These are phyloP conservation scores for Agriopis marginaria DNA, from an alignment of 2,888 invertebrate species.

Conservation along the genomic window DNA sequence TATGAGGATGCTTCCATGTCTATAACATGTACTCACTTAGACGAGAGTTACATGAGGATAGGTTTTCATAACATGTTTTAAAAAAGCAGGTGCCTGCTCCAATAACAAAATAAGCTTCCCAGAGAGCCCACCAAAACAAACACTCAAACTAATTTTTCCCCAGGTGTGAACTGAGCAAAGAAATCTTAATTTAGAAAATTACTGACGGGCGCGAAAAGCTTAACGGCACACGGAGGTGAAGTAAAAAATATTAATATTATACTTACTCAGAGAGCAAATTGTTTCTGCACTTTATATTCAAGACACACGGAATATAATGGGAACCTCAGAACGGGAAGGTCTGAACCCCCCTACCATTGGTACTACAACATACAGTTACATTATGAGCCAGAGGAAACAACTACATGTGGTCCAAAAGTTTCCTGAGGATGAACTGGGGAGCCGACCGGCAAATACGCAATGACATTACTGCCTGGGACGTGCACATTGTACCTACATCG, in stretches of 20 bases:
- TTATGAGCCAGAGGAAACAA: too few relatives aligned
- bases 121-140: conserved; percentile 18
- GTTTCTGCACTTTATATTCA: conserved; percentile 61
- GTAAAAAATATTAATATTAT: conserved; percentile 37
- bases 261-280: conserved; percentile 46
- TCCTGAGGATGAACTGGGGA: too few relatives aligned
- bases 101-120: not conserved
- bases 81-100: not conserved
- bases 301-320: conserved; percentile 61
- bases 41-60: too few relatives aligned
- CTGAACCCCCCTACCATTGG: conserved; percentile 26
- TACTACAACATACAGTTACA: not conserved
- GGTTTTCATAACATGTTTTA: not conserved
- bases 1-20: too few relatives aligned
- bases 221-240: conserved; percentile 31
- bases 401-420: too few relatives aligned
- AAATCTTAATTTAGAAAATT: conserved; percentile 34
- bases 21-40: too few relatives aligned
- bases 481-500: too few relatives aligned
- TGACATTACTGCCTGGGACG: too few relatives aligned
- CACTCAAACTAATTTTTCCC: conserved; percentile 21
- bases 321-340: conserved; percentile 54
- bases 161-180: conserved; percentile 31
- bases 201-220: conserved; percentile 27
- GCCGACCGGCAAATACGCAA: too few relatives aligned